phyloP scores from a whole-genome alignment of 2,797 vertebrate species.

The Ctenosaura bakeri region DNA sequence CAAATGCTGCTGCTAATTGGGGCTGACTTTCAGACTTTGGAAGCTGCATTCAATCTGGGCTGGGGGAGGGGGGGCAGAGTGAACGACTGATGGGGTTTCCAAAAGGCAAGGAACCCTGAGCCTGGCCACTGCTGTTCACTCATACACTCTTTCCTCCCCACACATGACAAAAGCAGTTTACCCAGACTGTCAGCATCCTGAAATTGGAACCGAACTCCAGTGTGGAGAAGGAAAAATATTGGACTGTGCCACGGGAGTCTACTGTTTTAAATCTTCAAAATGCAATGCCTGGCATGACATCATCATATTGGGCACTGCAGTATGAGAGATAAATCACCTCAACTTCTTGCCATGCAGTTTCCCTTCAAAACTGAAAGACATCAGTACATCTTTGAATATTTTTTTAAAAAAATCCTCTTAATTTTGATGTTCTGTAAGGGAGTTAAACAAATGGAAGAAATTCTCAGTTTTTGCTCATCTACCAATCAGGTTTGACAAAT shows the following conservation, averaged over 20 bases:
- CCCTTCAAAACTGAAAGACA: neutral
- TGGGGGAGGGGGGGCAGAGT: neutral
- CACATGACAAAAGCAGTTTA: neutral
- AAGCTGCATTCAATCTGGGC: neutral
- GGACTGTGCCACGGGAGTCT: neutral
- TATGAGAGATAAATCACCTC: neutral
- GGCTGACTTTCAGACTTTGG: neutral
- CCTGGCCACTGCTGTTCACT: neutral
- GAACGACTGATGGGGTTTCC: neutral
- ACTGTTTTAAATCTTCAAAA: neutral
- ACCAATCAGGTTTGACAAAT: neutral
- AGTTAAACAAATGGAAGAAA: neutral
- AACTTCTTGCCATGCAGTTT: neutral
- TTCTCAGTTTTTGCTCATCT: neutral
- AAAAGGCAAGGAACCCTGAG: neutral
- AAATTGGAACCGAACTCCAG: neutral
- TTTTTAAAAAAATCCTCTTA: neutral
- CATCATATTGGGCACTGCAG: neutral
- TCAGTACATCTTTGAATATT: neutral
- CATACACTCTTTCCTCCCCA: neutral
- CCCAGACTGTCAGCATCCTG: neutral
- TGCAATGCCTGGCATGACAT: neutral
- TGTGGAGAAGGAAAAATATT: neutral
- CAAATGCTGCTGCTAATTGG: neutral
- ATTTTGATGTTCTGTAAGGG: conserved; percentile 4